These are phyloP conservation scores for Crocodylus rhombifer DNA, from an alignment of 2,797 vertebrate genomes.

Conservation along the genomic window DNA sequence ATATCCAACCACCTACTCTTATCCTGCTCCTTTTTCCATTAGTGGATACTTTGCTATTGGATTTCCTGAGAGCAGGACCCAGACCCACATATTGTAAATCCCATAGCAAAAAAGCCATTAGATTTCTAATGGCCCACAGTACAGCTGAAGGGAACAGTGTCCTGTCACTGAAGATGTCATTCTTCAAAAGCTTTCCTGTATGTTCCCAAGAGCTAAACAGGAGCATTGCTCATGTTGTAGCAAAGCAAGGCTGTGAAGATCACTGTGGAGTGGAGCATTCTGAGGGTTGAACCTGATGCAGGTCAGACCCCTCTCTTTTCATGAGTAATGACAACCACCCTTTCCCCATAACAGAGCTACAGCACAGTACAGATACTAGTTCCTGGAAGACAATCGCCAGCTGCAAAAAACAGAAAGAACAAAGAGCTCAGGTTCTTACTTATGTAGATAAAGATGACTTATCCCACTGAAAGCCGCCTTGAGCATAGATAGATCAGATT, in stretches of 20 bases:
- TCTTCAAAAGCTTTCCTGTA: background rate
- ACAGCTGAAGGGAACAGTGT: background rate
- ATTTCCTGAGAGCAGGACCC: background rate
- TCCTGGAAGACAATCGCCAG: no score
- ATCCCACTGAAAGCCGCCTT: no score
- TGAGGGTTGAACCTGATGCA: background rate
- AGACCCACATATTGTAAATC: background rate
- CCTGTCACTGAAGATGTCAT: background rate
- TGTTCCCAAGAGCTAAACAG: background rate
- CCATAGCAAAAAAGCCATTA: background rate
- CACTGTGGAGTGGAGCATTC: background rate
- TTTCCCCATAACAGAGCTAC: no score
- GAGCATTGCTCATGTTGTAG: background rate
- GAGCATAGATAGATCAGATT: no score
- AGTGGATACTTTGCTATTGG: background rate
- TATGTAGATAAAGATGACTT: no score
- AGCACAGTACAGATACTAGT: no score
- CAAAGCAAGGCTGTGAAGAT: background rate
- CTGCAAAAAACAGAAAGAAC: no score
- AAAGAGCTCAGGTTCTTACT: no score
- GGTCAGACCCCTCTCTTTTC: background rate
- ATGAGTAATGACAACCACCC: background rate
- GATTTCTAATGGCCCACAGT: background rate
- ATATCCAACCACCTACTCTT: background rate
- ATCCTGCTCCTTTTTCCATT: background rate